Conservation (phyloP, 2,113 vertebrate species). For the Protobothrops mucrosquamatus region DNA sequence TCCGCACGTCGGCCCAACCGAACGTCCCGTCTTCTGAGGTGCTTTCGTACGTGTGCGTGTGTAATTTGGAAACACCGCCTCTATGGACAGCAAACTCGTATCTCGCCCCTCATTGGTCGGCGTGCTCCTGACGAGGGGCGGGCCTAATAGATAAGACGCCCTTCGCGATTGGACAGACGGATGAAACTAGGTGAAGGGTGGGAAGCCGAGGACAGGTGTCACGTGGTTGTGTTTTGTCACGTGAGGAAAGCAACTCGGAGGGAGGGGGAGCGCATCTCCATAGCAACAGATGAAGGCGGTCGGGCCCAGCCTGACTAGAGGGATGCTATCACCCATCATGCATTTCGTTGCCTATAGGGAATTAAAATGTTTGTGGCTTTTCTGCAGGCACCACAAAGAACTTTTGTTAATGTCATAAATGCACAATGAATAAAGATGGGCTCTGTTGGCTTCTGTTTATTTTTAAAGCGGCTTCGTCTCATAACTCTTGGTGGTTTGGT, state of each 20-base stretch:
- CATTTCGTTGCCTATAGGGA: neutral
- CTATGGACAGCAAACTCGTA: neutral
- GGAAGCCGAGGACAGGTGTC: neutral
- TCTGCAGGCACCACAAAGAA: neutral
- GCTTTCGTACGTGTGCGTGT: neutral
- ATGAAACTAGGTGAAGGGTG: no score
- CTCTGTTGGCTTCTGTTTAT: neutral
- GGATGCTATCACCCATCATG: neutral
- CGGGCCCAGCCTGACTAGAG: neutral
- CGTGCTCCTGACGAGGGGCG: constrained; percentile 24
- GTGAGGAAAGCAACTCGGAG: constrained; percentile 31
- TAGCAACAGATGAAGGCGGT: constrained; percentile 19
- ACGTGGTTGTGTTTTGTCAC: constrained; percentile 57
- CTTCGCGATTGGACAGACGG: neutral
- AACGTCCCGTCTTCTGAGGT: neutral
- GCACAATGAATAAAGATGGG: neutral
- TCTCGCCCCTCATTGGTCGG: neutral
- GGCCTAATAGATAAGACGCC: neutral
- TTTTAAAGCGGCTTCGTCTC: neutral
- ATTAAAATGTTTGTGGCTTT: neutral
- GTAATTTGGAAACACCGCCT: accelerated
- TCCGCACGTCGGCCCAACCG: accelerated
- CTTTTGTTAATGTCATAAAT: neutral
- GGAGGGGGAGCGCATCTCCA: neutral
- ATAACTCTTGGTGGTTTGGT: neutral